Evolutionary conservation across 2,888 invertebrate species (phyloP).

Genomic region (Drosophila seclusa): DNA sequence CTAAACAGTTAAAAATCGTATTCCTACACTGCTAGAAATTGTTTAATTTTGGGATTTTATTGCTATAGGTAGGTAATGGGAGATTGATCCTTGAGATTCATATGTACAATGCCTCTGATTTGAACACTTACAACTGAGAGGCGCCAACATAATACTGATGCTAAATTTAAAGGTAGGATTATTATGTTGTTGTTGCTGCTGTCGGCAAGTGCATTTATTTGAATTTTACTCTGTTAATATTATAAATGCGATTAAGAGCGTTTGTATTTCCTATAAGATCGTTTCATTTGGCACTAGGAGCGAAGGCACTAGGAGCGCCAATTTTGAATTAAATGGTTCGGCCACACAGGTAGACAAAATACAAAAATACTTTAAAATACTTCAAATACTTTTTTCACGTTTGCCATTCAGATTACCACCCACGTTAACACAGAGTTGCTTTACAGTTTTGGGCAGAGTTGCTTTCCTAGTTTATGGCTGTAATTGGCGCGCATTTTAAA

Average conservation of each 20-base stretch:
- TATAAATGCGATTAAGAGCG: background rate
- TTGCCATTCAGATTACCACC: constrained; percentile 5
- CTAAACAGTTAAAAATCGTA: background rate
- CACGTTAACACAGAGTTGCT: constrained; percentile 25
- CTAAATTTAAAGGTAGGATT: background rate
- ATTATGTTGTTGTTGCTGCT: background rate
- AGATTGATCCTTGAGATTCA: too few species aligned
- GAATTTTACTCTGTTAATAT: background rate
- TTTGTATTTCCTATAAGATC: background rate
- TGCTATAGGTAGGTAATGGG: too few species aligned
- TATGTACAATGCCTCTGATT: too few species aligned
- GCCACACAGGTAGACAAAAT: background rate
- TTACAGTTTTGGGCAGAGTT: constrained; percentile 12
- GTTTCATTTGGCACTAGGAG: too few species aligned
- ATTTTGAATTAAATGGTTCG: background rate
- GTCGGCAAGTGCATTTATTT: background rate
- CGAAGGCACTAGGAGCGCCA: background rate
- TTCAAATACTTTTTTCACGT: constrained; percentile 6
- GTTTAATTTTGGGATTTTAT: too few species aligned
- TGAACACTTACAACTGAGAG: too few species aligned
- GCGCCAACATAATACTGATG: too few species aligned
- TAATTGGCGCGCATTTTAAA: constrained; percentile 32
- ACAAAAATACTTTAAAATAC: constrained; percentile 18
- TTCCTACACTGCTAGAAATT: background rate
- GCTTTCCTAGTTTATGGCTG: background rate